Conservation (phyloP, 1,140 invertebrate genomes). For the Heliconius himera region DNA sequence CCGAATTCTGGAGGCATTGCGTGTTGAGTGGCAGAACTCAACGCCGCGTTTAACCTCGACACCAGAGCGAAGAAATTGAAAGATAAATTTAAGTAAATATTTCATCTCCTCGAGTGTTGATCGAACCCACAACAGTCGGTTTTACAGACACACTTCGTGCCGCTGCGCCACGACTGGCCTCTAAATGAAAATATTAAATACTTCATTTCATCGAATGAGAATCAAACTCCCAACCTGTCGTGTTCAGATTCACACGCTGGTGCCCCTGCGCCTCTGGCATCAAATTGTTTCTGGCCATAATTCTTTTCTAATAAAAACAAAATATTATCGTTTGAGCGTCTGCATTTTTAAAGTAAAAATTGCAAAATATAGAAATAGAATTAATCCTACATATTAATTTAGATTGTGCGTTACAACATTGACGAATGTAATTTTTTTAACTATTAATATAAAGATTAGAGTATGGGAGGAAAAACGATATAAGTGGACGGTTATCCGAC, state of each 20-base stretch:
- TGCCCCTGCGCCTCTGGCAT: too few relatives aligned
- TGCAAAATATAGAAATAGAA: background rate
- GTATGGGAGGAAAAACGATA: slow-evolving; percentile 37
- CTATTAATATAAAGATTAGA: slow-evolving; percentile 28
- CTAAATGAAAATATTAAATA: background rate
- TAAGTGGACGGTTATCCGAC: slow-evolving; percentile 29
- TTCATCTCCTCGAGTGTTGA: background rate
- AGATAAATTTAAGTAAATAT: background rate
- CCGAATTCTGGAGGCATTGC: too few relatives aligned
- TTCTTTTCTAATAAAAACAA: too few relatives aligned
- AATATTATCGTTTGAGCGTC: background rate
- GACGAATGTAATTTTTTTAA: slow-evolving; percentile 18
- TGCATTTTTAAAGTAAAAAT: background rate
- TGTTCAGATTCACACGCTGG: too few relatives aligned
- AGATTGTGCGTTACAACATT: background rate
- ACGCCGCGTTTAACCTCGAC: too few relatives aligned
- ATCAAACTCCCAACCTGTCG: too few relatives aligned
- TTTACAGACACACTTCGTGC: too few relatives aligned
- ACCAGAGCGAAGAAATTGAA: too few relatives aligned
- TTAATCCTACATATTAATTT: background rate
- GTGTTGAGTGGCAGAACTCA: too few relatives aligned
- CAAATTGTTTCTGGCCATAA: background rate
- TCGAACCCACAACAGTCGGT: too few relatives aligned
- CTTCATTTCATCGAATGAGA: background rate
- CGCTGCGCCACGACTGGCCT: too few relatives aligned